Evolutionary conservation across 2,888 invertebrate genomes (phyloP), one percentile per base, ranked within the genome.

Genomic region (Cylindroiulus punctatus): DNA sequence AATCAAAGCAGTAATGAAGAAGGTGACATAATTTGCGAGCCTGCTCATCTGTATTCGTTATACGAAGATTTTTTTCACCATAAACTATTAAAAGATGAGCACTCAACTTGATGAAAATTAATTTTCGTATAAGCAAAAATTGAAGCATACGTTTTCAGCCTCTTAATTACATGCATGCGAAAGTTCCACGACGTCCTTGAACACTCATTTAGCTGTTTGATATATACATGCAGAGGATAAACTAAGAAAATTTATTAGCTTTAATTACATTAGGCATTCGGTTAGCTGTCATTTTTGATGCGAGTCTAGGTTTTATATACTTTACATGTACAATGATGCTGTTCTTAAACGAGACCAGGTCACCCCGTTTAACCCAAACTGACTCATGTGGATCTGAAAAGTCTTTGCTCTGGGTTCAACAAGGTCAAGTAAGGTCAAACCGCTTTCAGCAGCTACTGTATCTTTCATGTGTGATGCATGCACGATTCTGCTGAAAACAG

Each of bases 221-320:
- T 26, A 22, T 26, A n/a, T n/a, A n/a, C n/a, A n/a, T n/a, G n/a
- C n/a, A 65, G 7, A 30, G 76, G 76, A 76, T 32, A 17, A 76
- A 17, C 30, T 76, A 30, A 14, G 76, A 76, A 76, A 76, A 76
- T 76, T 76, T 76, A 76, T 76, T 76, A 76, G 76, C 76, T 76
- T 76, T 76, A 76, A 76, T 76, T 76, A 32, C 17, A 76, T 76
- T 76, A 76, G 30, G 30, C 76, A 76, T 65, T n/a, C 19, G 22
- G 14, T 65, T 8, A 26, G 65, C 26, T 65, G 65, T 65, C 26
- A 65, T n/a, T 26, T 12, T 12, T 65, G 26, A 65, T 26, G 65
- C 26, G 26, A 65, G 65, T 22, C 17, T 57, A n/a, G n/a, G n/a
- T n/a, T n/a, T n/a, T n/a, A n/a, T n/a, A n/a, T n/a, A n/a, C n/a